These are phyloP conservation scores for Pagrus major DNA, from an alignment of 2,113 vertebrate species.

Conservation along the genomic window DNA sequence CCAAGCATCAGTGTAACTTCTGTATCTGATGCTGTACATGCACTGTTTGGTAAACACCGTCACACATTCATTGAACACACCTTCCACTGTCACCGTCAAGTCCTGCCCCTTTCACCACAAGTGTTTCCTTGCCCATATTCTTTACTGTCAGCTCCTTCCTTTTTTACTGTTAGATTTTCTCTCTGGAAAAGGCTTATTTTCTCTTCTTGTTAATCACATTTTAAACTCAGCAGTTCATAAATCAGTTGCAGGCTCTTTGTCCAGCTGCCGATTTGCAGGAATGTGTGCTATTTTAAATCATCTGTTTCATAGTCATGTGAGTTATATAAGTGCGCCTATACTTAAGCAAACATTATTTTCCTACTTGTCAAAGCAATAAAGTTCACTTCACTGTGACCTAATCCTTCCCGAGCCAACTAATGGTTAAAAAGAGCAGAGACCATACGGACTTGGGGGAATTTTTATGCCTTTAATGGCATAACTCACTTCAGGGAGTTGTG, in stretches of 20 bases:
- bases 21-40: neutral
- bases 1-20: conserved; percentile 7
- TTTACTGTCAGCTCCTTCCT: neutral
- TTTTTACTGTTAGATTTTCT: neutral
- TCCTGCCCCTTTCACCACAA: too few relatives aligned
- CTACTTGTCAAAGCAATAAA: neutral
- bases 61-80: neutral
- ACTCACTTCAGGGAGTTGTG: conserved; percentile 14
- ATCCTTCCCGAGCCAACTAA: neutral
- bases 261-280: conserved; percentile 19
- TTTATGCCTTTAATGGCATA: conserved; percentile 15
- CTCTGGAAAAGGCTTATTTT: neutral
- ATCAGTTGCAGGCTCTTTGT: neutral
- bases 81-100: neutral
- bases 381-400: neutral
- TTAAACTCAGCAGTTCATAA: neutral
- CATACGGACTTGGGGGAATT: conserved; percentile 4
- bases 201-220: neutral
- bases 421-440: neutral
- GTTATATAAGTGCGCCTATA: conserved; percentile 37
- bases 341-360: conserved; percentile 33
- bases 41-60: conserved; percentile 15
- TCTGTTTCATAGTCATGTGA: conserved; percentile 34
- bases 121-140: neutral
- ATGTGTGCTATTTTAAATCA: conserved; percentile 23